These are phyloP conservation scores for Lasioglossum marginatum DNA, from an alignment of 2,888 invertebrate species.

Conservation along the genomic window DNA sequence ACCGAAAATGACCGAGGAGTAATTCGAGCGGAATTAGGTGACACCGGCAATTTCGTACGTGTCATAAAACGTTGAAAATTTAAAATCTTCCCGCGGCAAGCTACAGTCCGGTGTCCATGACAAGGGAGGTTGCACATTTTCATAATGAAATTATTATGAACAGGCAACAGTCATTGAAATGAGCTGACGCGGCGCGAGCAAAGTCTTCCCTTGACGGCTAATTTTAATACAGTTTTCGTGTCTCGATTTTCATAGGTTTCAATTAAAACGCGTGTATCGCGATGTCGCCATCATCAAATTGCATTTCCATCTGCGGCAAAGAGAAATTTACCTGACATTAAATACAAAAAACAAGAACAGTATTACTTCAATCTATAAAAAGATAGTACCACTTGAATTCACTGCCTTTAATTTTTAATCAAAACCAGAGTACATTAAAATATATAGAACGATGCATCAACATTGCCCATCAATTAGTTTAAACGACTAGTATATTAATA, in stretches of 20 bases:
- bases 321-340: not conserved
- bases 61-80: conserved; percentile 30
- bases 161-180: conserved; percentile 28
- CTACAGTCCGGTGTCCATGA: conserved; percentile 29
- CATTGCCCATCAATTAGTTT: too few species aligned
- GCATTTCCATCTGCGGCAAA: not conserved
- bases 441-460: too few species aligned
- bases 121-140: conserved; percentile 31
- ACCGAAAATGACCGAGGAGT: conserved; percentile 3
- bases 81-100: conserved; percentile 22
- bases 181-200: conserved; percentile 25
- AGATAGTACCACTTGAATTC: not conserved
- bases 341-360: not conserved
- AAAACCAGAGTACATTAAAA: too few species aligned
- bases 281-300: not conserved
- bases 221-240: conserved; percentile 12
- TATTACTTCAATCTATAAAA: too few species aligned
- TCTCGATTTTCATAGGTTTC: not conserved
- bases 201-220: conserved; percentile 26
- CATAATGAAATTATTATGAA: conserved; percentile 44
- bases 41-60: conserved; percentile 26
- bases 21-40: conserved; percentile 30
- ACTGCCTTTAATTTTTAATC: too few species aligned
- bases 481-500: too few species aligned
- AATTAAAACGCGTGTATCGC: not conserved